Evolutionary conservation across 2,888 invertebrate species (phyloP), one percentile per base, ranked within the genome.

Genomic region (Sipha maydis): DNA sequence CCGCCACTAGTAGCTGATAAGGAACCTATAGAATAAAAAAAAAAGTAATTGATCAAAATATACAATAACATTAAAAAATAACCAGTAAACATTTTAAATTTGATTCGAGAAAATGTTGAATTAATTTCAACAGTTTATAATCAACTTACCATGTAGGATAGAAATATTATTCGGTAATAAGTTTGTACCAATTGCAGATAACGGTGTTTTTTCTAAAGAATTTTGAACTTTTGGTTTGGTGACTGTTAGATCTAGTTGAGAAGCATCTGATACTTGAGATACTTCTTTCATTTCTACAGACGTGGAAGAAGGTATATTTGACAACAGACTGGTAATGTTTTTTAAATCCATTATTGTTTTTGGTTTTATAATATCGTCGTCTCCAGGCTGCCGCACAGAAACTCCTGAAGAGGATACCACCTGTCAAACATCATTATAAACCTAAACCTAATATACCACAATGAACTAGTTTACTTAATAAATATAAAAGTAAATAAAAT

Each of bases 151-250:
- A 92, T 93, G 93, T 89, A 93, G 92, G 90, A 93, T 91, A 91
- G 92, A 92, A 90, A 92, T 92, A 90, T 93, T 93, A 90, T 92
- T 92, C 90, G 93, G 92, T 73, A 95, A 93, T 79, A 95, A 92
- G 91, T 94, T 95, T 89, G 95, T 95, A 89, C 97, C 97, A 90
- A 97, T 97, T 92, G 97, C 96, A 78, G 96, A 96, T 86, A 97
- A 94, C 0, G 97, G 97, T 85, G 97, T 97, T 90, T 96, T 96
- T 71, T 97, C 97, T 92, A 96, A 96, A 85, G 92, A 92, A 71
- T 92, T 92, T 89, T 92, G 92, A 77, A 92, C 91, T 71, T 90
- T 83, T 71, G 89, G 85, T 84, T 90, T 90, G 11, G 90, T 86
- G 34, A 90, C 83, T 31, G 90, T 89, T 31, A 90, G 89, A 75